Conservation (phyloP, 2,113 vertebrate genomes). For the Lota lota region DNA sequence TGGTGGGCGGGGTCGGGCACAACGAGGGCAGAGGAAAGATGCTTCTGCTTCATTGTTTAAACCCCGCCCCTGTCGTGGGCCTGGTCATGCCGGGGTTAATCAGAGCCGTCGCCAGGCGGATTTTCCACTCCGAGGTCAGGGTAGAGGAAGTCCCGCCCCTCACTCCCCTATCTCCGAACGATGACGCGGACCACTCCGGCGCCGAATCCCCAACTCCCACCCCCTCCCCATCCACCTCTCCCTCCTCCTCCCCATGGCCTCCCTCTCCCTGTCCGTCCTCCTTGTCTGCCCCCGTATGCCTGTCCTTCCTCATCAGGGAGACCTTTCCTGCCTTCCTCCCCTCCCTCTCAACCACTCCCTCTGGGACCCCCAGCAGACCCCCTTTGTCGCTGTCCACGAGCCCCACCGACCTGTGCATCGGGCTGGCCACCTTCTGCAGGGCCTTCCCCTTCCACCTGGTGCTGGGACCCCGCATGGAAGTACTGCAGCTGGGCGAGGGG, state of each 20-base stretch:
- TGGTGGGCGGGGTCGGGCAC: slow-evolving; percentile 31
- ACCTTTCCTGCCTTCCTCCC: slow-evolving; percentile 66
- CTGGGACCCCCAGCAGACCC: slow-evolving; percentile 71
- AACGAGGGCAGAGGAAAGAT: slow-evolving; percentile 70
- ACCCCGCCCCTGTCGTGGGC: slow-evolving; percentile 87
- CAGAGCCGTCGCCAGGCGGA: slow-evolving; percentile 88
- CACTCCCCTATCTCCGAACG: slow-evolving; percentile 57
- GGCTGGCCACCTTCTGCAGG: slow-evolving; percentile 93
- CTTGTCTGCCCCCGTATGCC: slow-evolving; percentile 67
- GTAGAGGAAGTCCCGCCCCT: slow-evolving; percentile 87
- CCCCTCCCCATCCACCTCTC: slow-evolving; percentile 59
- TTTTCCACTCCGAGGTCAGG: slow-evolving; percentile 86
- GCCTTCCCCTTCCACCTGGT: slow-evolving; percentile 96
- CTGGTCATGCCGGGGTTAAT: slow-evolving; percentile 94
- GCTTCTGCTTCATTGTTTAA: slow-evolving; percentile 92
- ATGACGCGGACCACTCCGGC: slow-evolving; percentile 75
- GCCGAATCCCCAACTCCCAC: slow-evolving; percentile 77
- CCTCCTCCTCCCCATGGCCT: slow-evolving; percentile 74
- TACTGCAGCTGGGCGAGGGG: slow-evolving; percentile 94
- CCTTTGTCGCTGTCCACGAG: slow-evolving; percentile 78
- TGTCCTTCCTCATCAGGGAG: slow-evolving; percentile 88
- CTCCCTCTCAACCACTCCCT: slow-evolving; percentile 69
- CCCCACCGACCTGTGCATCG: slow-evolving; percentile 87
- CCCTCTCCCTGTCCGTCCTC: slow-evolving; percentile 50
- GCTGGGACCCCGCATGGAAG: slow-evolving; percentile 87